Evolutionary conservation across 2,797 vertebrate species (phyloP).

Genomic region (Melanotaenia maccullochi): DNA sequence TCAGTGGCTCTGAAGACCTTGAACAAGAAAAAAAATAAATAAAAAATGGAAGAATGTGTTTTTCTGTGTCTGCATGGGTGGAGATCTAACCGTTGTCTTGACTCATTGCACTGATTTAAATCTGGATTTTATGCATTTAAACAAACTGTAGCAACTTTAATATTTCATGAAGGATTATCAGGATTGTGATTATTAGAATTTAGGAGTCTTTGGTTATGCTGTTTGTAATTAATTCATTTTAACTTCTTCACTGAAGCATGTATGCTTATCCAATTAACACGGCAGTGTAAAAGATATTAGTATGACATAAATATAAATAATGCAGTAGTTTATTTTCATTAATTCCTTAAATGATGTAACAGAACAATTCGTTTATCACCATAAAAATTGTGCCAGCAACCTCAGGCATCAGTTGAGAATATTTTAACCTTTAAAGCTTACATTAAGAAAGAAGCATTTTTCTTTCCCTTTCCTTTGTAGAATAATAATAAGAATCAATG

Average conservation of each 20-base stretch:
- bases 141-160: conserved; percentile 33
- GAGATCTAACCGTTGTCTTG: conserved; percentile 1
- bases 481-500: no score
- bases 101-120: neutral
- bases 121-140: conserved; percentile 11
- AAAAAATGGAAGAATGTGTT: neutral
- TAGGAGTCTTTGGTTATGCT: neutral
- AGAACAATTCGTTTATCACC: neutral
- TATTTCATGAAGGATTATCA: conserved; percentile 41
- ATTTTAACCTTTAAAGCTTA: no score
- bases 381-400: no score
- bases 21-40: neutral
- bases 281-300: neutral
- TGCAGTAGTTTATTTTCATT: neutral
- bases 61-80: neutral
- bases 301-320: neutral
- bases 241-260: conserved; percentile 17
- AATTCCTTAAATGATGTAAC: neutral
- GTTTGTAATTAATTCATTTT: conserved; percentile 22
- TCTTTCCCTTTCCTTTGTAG: no score
- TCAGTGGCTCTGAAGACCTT: conserved; percentile 15
- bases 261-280: conserved; percentile 17
- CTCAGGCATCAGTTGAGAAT: neutral
- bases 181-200: neutral
- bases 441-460: no score